Evolutionary conservation across 2,113 vertebrate species (phyloP).

Genomic region (Malaclemys terrapin): DNA sequence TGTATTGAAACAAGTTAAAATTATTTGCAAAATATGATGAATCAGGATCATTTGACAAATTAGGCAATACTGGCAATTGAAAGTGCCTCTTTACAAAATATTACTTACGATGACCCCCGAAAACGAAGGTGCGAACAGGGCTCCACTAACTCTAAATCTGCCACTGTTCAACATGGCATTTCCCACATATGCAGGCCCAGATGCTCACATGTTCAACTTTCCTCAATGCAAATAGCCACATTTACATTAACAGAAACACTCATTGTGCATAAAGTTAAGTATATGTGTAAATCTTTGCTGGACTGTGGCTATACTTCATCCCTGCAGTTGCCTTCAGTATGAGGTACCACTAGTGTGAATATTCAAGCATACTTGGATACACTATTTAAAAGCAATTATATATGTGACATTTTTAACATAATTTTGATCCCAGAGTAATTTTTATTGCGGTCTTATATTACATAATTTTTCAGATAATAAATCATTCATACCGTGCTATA

Average conservation of each 20-base stretch:
- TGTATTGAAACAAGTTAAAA: too few relatives aligned
- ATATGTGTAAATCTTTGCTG: not conserved
- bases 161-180: not conserved
- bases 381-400: not conserved
- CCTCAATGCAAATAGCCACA: not conserved
- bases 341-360: not conserved
- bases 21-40: too few relatives aligned
- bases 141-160: too few relatives aligned
- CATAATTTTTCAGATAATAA: not conserved
- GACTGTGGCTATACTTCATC: not conserved
- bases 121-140: too few relatives aligned
- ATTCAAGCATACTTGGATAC: not conserved
- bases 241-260: not conserved
- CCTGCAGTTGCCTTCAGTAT: not conserved
- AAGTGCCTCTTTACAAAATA: too few relatives aligned
- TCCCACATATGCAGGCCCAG: not conserved
- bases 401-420: not conserved
- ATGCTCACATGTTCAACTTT: not conserved
- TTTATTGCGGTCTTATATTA: not conserved
- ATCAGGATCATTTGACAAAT: too few relatives aligned
- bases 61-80: too few relatives aligned
- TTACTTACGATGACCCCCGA: too few relatives aligned
- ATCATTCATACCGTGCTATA: not conserved
- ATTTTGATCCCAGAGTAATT: not conserved
- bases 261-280: not conserved